phyloP scores from a whole-genome alignment of 1,140 invertebrate genomes.

The Diabrotica undecimpunctata region DNA sequence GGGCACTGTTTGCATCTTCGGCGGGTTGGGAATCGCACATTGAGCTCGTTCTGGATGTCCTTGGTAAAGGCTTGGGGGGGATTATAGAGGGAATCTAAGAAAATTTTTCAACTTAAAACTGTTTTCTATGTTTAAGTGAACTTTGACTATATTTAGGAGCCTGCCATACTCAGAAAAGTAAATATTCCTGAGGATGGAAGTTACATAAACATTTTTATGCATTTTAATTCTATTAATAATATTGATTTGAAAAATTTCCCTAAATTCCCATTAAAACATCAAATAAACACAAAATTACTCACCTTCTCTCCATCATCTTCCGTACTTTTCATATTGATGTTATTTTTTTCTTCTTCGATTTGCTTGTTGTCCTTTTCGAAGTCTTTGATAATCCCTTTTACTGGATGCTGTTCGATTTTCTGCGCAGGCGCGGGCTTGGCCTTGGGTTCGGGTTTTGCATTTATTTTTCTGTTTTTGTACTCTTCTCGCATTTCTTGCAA shows the following conservation, averaged over 20 bases:
- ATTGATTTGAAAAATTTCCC: too few relatives aligned
- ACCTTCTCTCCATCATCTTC: slow-evolving; percentile 30
- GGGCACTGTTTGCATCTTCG: slow-evolving; percentile 45
- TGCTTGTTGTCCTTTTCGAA: slow-evolving; percentile 43
- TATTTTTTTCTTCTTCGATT: slow-evolving; percentile 20
- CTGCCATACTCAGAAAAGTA: too few relatives aligned
- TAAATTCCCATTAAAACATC: too few relatives aligned
- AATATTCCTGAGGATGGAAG: too few relatives aligned
- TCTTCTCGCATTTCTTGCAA: slow-evolving; percentile 40
- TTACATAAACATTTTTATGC: too few relatives aligned
- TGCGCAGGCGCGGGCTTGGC: slow-evolving; percentile 40
- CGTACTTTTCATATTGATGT: slow-evolving; percentile 27
- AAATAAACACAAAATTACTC: neutral
- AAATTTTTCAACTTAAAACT: neutral
- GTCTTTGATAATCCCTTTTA: slow-evolving; percentile 48
- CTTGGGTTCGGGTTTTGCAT: slow-evolving; percentile 15
- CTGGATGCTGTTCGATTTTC: slow-evolving; percentile 33
- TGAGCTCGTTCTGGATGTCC: slow-evolving; percentile 62
- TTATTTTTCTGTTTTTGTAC: slow-evolving; percentile 32
- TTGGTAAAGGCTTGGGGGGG: slow-evolving; percentile 73
- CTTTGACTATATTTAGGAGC: too few relatives aligned
- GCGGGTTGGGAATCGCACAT: slow-evolving; percentile 52
- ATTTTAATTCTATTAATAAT: too few relatives aligned
- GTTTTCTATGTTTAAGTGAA: neutral
- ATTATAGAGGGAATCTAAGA: slow-evolving; percentile 5